Evolutionary conservation across 2,797 vertebrate species (phyloP).

Genomic region (Eulemur rubriventer): DNA sequence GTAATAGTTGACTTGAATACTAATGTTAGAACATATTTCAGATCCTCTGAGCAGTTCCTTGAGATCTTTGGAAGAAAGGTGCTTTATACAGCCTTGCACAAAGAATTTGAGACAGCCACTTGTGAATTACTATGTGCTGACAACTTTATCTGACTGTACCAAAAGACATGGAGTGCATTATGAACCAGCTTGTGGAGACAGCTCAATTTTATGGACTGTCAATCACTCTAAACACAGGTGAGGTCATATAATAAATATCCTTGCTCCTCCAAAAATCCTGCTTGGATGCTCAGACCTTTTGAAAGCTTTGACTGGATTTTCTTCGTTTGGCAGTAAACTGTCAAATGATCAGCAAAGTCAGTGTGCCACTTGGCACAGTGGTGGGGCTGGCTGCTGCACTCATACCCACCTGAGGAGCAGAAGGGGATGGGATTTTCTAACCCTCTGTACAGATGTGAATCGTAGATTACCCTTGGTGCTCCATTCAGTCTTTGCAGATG

Average conservation of each 20-base stretch:
- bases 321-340: conserved; percentile 6
- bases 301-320: conserved; percentile 53
- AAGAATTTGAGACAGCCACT: conserved; percentile 19
- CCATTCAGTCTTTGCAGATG: conserved; percentile 23
- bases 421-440: conserved; percentile 6
- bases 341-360: conserved; percentile 37
- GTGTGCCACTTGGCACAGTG: not conserved
- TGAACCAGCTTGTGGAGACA: not conserved
- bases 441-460: not conserved
- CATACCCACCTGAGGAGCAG: not conserved
- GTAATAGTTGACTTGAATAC: not conserved
- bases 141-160: conserved; percentile 24
- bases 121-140: conserved; percentile 31
- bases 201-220: conserved; percentile 48
- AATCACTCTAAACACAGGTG: conserved; percentile 47
- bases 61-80: conserved; percentile 15
- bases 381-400: not conserved
- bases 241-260: conserved; percentile 34
- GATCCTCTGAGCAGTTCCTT: conserved; percentile 12
- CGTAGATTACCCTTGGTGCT: not conserved
- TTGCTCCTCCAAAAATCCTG: conserved; percentile 22
- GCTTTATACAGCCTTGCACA: conserved; percentile 17
- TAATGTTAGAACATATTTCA: conserved; percentile 45
- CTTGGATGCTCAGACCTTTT: not conserved
- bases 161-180: not conserved